Base-by-base conservation (phyloP, 2,888 invertebrate species). In the Tridacna crocea region DNA sequence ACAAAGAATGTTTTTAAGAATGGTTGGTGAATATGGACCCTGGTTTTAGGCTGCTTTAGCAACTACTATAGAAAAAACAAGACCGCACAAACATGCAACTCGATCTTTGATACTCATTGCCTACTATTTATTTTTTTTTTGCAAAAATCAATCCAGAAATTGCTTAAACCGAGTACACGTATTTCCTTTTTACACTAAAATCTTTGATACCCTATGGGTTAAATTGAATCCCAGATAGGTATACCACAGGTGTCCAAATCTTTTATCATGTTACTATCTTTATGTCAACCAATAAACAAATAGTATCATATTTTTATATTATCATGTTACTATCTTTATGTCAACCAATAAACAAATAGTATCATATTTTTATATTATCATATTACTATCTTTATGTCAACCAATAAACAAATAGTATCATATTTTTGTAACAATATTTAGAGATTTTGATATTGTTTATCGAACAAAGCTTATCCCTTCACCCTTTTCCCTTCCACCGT, bases 281-380 rank as follows among this genome's bases (percentile, higher is more conserved):
- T n/a, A n/a, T n/a, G n/a, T 26, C 27, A 66, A 66, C 66, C 27
- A 19, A 36, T 36, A 19, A 66, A 63, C 36, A 26, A 66, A 19
- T 66, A 46, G 27, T 66, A 66, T 66, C 51, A 48, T 51, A 70
- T 47, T 70, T 11, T 70, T 70, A 48, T 46, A 70, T 66, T 66
- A 36, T 65, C 65, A 22, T 6, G 2, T 12, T 19, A 46, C 19
- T 66, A 66, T 66, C 66, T n/a, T n/a, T n/a, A n/a, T n/a, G n/a
- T 26, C 27, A 66, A 66, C 66, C 27, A 19, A 36, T 36, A 19
- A 66, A 63, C 36, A 26, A 66, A 19, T 66, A 46, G 27, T 66
- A 66, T 66, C 51, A 48, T 51, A 70, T 47, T 70, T 11, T 70
- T 70, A 48, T 46, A 70, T 66, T 66, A 46, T 65, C 65, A 8